phyloP scores from a whole-genome alignment of 2,113 vertebrate genomes.

The Buteo buteo region DNA sequence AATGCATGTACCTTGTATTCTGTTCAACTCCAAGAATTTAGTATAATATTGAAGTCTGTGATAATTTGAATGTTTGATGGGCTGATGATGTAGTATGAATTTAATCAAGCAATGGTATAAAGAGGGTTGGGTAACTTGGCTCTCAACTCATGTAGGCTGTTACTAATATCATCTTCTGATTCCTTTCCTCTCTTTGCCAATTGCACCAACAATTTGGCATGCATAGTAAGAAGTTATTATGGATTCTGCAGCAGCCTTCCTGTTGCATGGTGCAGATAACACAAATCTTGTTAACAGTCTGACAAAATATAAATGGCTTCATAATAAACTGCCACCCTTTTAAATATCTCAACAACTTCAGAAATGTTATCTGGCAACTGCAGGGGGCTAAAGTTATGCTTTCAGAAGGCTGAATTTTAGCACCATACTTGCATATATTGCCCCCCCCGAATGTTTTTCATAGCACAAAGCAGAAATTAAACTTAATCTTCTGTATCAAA shows the following conservation, averaged over 20 bases:
- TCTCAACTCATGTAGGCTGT: background rate
- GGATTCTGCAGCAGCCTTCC: background rate
- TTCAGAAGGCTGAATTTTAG: conserved; percentile 17
- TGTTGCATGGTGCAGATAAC: conserved; percentile 40
- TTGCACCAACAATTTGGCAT: conserved; percentile 19
- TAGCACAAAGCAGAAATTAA: conserved; percentile 6
- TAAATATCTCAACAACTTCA: conserved; percentile 53
- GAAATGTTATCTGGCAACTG: conserved; percentile 55
- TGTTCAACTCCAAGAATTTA: background rate
- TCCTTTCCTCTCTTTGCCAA: background rate
- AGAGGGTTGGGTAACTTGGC: background rate
- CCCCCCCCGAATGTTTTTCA: background rate
- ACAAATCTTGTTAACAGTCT: conserved; percentile 52
- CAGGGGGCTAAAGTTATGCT: conserved; percentile 8
- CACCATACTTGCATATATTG: background rate
- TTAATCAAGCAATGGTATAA: conserved; percentile 21
- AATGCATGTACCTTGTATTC: background rate
- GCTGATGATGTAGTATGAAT: background rate
- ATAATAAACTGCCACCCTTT: conserved; percentile 42
- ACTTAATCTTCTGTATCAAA: conserved; percentile 17
- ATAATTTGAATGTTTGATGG: background rate
- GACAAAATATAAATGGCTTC: conserved; percentile 57
- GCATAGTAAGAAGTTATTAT: conserved; percentile 21
- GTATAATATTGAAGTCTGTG: background rate
- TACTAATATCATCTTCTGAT: background rate